Base-by-base conservation (phyloP, 2,797 vertebrate species). In the Phoeniculus purpureus region DNA sequence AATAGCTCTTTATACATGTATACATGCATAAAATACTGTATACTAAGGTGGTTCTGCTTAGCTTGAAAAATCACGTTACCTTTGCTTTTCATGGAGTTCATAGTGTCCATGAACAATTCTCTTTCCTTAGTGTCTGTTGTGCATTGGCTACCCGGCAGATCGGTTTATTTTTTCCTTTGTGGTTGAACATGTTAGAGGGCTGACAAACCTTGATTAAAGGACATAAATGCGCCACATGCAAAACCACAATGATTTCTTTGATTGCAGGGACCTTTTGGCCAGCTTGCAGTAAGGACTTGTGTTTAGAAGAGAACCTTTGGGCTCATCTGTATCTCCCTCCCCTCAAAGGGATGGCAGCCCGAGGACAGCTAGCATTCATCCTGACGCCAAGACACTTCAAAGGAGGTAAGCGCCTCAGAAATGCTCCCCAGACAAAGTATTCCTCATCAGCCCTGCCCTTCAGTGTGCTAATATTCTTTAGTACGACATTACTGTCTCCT, bases 221-320 rank as follows among this genome's bases (percentile, higher is more conserved):
- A 82, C 90, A 48, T 85, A 81, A 90, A 89, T 89, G 82, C 64
- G 89, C 96, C 94, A 93, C n/a, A 87, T 91, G 94, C 95, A 96
- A 95, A 96, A 94, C 94, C 94, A 96, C 95, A 93, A 77, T 96
- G 91, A 95, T 96, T 94, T 96, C 93, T 97, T 95, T 95, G 96
- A 95, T 96, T 96, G 59, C 96, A 96, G 96, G 96, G 95, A 96
- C 93, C 94, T 95, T 96, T 93, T 95, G 95, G 92, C 86, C 94
- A 95, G 88, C 94, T 96, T 95, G 94, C 77, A 58, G 88, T 95
- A 96, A 96, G 96, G 96, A 95, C 78, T 95, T 96, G 94, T 93
- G 95, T 96, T 97, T 96, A 96, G 95, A 96, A 97, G 97, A 97
- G 96, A 95, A 97, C 85, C 93, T 96, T 95, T 96, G 94, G 87